phyloP scores from a whole-genome alignment of 2,113 vertebrate species.

The cattle (Bos taurus) region ARS-UCD2.0 NC_037351.1:26169501-26170000 shows the following conservation, averaged over 20 bases:
- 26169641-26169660: slow-evolving; percentile 69
- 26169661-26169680: slow-evolving; percentile 43
- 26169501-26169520: slow-evolving; percentile 73
- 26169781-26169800: slow-evolving; percentile 43
- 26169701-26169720: slow-evolving; percentile 50
- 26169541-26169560: slow-evolving; percentile 72
- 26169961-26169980: background rate
- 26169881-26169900: background rate
- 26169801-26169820: slow-evolving; percentile 22
- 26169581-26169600: slow-evolving; percentile 58
- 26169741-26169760: slow-evolving; percentile 31
- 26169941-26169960: background rate
- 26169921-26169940: background rate
- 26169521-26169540: slow-evolving; percentile 69
- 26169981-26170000: background rate
- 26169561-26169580: slow-evolving; percentile 75
- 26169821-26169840: slow-evolving; percentile 26
- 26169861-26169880: background rate
- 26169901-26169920: background rate
- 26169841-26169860: slow-evolving; percentile 28
- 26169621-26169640: slow-evolving; percentile 69
- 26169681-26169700: slow-evolving; percentile 43
- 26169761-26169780: slow-evolving; percentile 47
- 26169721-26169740: slow-evolving; percentile 29
- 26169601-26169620: slow-evolving; percentile 46